Evolutionary conservation across 2,113 vertebrate species (phyloP), one percentile per base, ranked within the genome.

Genomic region (Thermophis baileyi): DNA sequence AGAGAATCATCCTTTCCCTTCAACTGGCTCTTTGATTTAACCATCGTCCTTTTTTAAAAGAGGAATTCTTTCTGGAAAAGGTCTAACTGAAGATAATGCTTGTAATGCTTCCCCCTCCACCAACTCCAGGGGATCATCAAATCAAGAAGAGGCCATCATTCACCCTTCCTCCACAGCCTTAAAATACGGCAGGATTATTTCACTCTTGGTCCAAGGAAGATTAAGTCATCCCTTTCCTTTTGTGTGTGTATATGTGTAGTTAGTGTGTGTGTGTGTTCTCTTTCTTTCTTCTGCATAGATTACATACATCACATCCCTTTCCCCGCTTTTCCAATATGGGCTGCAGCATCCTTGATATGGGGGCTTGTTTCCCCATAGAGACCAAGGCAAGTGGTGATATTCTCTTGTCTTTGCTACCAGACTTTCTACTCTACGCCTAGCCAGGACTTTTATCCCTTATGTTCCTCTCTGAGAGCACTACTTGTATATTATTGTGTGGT

Each of bases 61-160:
- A 95, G 96, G 95, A 97, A 95, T 96, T 95, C 95, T 24, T 93
- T 94, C 74, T 53, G 69, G 50, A 69, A 94, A 87, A 16, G 85
- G 10, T 89, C 40, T 93, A 47, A 57, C 88, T 88, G 91, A 86
- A 60, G 94, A 91, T 55, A 95, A 95, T 81, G 25, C 12, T 40
- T 85, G 22, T 2, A 46, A 27, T 50, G 25, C n/a, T 51, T 53
- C n/a, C 69, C 50, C 20, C 2, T 22, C 51, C 18, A 47, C 30
- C 22, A 22, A 46, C 8, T 57, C 47, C 50, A 40, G 27, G 25
- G 20, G 40, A 44, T 85, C 51, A 44, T 85, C 51, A 27, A 9
- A 8, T n/a, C 51, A 40, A 10, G 3, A 22, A 20, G 9, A 69
- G 4, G 1, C 24, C 63, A 18, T 30, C 8, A 8, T 2, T 16